Evolutionary conservation across 2,797 vertebrate genomes (phyloP).

Genomic region (Catamblyrhynchus diadema): DNA sequence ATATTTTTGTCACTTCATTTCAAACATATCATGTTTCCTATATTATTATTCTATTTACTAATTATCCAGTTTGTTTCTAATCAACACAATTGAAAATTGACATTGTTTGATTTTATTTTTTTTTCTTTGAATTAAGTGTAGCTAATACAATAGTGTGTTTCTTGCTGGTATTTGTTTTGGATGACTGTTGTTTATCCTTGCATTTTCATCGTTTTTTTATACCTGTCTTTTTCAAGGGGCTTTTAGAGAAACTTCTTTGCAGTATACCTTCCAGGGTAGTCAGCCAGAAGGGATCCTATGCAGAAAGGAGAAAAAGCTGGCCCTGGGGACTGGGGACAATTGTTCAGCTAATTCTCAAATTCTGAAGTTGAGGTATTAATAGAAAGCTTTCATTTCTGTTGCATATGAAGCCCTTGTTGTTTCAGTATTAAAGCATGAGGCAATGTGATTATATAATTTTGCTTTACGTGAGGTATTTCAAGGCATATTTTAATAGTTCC

Average conservation of each 20-base stretch:
- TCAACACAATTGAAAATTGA: constrained; percentile 15
- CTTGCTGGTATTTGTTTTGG: not conserved
- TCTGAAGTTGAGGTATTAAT: not conserved
- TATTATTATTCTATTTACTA: constrained; percentile 32
- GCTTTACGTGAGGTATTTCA: not conserved
- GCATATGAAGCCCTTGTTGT: not conserved
- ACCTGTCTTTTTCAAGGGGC: not conserved
- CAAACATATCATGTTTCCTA: not conserved
- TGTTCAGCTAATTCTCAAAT: not conserved
- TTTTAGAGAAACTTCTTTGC: not conserved
- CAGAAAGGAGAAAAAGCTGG: not conserved
- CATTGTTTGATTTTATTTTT: not conserved
- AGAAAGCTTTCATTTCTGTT: constrained; percentile 18
- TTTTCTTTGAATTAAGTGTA: not conserved
- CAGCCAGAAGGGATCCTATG: not conserved
- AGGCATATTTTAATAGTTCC: not conserved
- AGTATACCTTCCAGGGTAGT: not conserved
- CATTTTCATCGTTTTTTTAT: not conserved
- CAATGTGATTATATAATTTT: not conserved
- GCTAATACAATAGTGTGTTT: not conserved
- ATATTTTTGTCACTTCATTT: constrained; percentile 15
- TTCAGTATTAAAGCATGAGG: not conserved
- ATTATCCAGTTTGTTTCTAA: constrained; percentile 24
- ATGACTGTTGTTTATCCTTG: rapidly evolving
- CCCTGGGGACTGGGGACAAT: not conserved